phyloP scores from a whole-genome alignment of 2,797 vertebrate genomes.

The Pipistrellus pygmaeus region DNA sequence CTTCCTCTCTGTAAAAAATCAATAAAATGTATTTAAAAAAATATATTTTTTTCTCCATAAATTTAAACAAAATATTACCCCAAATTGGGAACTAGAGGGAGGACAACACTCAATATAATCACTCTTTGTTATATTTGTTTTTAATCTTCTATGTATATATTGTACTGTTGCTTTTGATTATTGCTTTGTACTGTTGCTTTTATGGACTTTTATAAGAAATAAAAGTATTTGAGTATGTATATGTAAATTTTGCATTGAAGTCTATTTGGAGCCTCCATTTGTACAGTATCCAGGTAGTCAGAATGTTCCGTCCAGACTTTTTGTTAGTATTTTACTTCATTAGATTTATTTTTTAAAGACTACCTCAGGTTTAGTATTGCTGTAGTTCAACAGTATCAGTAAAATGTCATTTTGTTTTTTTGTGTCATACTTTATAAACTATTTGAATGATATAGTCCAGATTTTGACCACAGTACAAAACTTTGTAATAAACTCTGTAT shows the following conservation, averaged over 20 bases:
- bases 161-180: constrained; percentile 27
- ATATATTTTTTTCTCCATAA: background rate
- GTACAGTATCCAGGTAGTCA: background rate
- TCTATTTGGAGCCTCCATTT: background rate
- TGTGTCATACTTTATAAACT: background rate
- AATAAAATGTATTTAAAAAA: too few relatives aligned
- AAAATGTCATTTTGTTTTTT: constrained; percentile 52
- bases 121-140: background rate
- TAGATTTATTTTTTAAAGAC: constrained; percentile 45
- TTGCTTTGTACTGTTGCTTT: constrained; percentile 4
- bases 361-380: background rate
- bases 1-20: too few relatives aligned
- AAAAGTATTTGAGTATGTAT: constrained; percentile 7
- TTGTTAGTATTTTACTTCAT: constrained; percentile 46
- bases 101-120: background rate
- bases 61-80: constrained; percentile 34
- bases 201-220: background rate
- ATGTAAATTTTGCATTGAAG: constrained; percentile 5
- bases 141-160: background rate
- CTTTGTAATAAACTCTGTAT: background rate
- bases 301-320: background rate
- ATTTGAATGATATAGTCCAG: background rate
- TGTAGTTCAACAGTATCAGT: constrained; percentile 1
- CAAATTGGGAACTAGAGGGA: constrained; percentile 29
- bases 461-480: background rate